Conservation (phyloP, 2,113 vertebrate species). For the Bambusicola thoracicus region DNA sequence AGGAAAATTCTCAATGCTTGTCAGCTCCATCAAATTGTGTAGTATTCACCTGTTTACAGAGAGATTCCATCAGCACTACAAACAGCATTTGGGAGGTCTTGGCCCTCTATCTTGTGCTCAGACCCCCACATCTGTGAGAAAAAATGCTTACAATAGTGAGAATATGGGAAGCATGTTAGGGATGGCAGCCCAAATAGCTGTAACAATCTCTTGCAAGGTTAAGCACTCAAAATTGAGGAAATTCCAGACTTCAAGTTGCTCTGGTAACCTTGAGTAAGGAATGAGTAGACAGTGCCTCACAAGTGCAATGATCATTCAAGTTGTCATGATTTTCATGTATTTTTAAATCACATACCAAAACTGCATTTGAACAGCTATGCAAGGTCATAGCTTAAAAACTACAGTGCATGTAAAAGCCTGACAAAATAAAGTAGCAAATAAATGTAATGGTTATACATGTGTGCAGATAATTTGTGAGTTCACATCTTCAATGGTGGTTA, state of each 20-base stretch:
- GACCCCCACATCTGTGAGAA: neutral
- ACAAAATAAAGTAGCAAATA: neutral
- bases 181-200: neutral
- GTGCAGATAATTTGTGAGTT: rapidly evolving
- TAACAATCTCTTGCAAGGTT: neutral
- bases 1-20: neutral
- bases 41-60: neutral
- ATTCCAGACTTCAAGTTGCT: conserved; percentile 46
- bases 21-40: neutral
- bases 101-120: neutral
- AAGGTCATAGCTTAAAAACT: neutral
- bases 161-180: neutral
- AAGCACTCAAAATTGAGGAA: conserved; percentile 18
- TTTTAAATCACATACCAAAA: neutral
- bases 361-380: neutral
- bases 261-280: conserved; percentile 11
- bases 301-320: neutral
- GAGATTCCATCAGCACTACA: neutral
- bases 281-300: neutral
- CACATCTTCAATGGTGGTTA: neutral
- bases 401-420: neutral
- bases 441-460: neutral
- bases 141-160: neutral
- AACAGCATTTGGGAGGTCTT: neutral
- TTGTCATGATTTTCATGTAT: neutral